These are phyloP conservation scores for Luperina nickerlii DNA, from an alignment of 2,888 invertebrate genomes.

Conservation along the genomic window DNA sequence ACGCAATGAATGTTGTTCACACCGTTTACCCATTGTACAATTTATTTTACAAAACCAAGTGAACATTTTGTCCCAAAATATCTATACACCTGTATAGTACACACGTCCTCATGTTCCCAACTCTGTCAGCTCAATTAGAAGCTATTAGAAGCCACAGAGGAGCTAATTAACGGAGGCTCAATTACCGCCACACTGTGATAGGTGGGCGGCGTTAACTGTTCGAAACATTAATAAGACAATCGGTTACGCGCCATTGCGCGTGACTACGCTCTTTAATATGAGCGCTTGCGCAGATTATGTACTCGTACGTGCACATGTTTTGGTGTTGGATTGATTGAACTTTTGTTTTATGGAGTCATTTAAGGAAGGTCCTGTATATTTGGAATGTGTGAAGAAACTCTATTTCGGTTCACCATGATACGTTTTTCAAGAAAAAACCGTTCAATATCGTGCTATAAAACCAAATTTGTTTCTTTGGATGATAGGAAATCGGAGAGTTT, in stretches of 20 bases:
- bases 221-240: conserved; percentile 78
- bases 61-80: neutral
- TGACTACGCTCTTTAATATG: conserved; percentile 63
- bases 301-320: conserved; percentile 25
- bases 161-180: conserved; percentile 71
- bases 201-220: conserved; percentile 79
- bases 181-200: conserved; percentile 64
- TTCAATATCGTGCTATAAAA: no score
- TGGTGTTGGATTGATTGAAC: no score
- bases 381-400: no score
- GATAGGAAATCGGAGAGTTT: no score
- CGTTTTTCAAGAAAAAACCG: no score
- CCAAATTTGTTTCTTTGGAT: no score
- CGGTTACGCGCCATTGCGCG: conserved; percentile 66
- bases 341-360: no score
- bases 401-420: no score
- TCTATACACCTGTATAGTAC: neutral
- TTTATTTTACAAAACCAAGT: neutral
- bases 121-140: conserved; percentile 50
- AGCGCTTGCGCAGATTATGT: conserved; percentile 58
- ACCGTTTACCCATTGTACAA: no score
- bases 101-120: conserved; percentile 28
- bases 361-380: no score
- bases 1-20: no score
- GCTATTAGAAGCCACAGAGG: conserved; percentile 48